These are phyloP conservation scores for Thaleichthys pacificus DNA, from an alignment of 2,797 vertebrate species.

Conservation along the genomic window DNA sequence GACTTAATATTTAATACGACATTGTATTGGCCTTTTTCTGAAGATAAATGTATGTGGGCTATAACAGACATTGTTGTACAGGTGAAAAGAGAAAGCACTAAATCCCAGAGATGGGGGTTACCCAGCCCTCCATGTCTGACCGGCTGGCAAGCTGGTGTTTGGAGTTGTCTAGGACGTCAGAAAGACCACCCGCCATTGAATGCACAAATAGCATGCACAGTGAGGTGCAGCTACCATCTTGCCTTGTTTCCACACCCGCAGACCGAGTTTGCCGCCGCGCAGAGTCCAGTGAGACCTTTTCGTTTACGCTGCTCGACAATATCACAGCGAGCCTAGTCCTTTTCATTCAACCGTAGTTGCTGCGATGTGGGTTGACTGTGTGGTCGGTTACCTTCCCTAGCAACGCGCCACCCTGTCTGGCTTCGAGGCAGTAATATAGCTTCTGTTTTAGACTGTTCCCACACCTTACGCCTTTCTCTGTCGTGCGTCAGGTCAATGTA, in stretches of 20 bases:
- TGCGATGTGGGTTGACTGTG: constrained; percentile 43
- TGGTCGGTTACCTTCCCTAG: constrained; percentile 31
- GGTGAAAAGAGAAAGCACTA: constrained; percentile 13
- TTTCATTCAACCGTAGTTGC: constrained; percentile 32
- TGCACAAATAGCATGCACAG: constrained; percentile 58
- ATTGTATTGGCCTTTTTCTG: constrained; percentile 56
- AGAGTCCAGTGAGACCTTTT: constrained; percentile 36
- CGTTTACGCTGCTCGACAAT: constrained; percentile 51
- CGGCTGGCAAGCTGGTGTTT: constrained; percentile 3
- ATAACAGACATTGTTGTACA: constrained; percentile 5
- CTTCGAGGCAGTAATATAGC: constrained; percentile 43
- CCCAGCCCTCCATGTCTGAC: constrained; percentile 44
- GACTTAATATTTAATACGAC: constrained; percentile 29
- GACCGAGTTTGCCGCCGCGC: constrained; percentile 50
- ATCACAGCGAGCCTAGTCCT: constrained; percentile 30
- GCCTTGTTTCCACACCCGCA: constrained; percentile 49
- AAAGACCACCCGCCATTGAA: constrained; percentile 41
- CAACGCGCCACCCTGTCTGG: constrained; percentile 22
- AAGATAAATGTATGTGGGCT: constrained; percentile 42
- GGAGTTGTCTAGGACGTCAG: constrained; percentile 24
- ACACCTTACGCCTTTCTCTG: constrained; percentile 52
- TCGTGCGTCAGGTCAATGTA: constrained; percentile 50
- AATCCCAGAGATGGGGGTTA: constrained; percentile 31
- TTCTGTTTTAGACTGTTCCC: constrained; percentile 60
- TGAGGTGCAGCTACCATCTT: constrained; percentile 49